Percentiles rank a stretch among this genome's conserved stretches.
These are phyloP conservation scores for Allacma fusca DNA, from an alignment of 2,888 invertebrate genomes.

Conservation along the genomic window DNA sequence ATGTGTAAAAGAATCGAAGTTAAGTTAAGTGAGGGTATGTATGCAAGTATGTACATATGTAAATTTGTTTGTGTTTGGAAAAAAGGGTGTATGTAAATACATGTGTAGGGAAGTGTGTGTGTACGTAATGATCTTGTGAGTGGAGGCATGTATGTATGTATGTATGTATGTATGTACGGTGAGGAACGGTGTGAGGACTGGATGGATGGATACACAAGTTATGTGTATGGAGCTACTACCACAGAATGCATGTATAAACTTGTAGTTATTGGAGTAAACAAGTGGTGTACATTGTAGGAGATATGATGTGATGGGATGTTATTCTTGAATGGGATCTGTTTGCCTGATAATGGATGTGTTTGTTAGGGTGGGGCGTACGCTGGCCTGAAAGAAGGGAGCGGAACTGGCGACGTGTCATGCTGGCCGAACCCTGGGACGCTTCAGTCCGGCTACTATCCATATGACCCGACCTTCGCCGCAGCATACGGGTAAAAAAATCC, in stretches of 20 bases:
- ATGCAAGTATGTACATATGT: too few species aligned
- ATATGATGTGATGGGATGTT: conserved; percentile 47
- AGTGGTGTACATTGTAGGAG: conserved; percentile 43
- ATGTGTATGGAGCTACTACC: too few species aligned
- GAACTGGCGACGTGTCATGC: conserved; percentile 85
- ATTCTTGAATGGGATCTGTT: conserved; percentile 59
- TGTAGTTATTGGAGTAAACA: conserved; percentile 37
- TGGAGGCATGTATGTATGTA: neutral
- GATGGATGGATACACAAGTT: too few species aligned
- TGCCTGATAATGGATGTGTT: conserved; percentile 60
- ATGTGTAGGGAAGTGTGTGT: neutral
- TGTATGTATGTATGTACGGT: neutral
- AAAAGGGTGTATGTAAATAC: neutral
- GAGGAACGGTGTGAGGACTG: neutral
- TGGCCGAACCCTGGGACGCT: conserved; percentile 86
- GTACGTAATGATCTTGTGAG: neutral
- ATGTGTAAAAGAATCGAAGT: neutral
- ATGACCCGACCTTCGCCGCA: conserved; percentile 86
- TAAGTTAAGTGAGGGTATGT: too few species aligned
- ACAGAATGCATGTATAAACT: neutral
- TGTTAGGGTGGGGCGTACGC: conserved; percentile 61
- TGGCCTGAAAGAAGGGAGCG: conserved; percentile 78
- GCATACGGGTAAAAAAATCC: conserved; percentile 76
- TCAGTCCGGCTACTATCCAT: conserved; percentile 83
- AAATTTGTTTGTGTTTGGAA: neutral